phyloP scores from a whole-genome alignment of 1,140 invertebrate genomes.

The Leptoteleia sp. region DNA sequence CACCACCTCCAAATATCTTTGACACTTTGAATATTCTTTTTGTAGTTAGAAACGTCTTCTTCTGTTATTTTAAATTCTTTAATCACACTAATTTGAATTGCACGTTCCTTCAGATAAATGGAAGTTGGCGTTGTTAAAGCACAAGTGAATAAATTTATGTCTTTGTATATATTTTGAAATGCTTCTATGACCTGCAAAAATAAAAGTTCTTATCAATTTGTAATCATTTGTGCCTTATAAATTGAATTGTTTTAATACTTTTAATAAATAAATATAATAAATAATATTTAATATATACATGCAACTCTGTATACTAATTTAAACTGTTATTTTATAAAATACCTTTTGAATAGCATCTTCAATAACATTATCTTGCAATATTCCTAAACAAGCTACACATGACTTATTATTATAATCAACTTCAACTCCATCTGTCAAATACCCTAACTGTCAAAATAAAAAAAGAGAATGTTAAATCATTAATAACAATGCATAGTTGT shows the following conservation, averaged over 20 bases:
- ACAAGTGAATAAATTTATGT: conserved; percentile 80
- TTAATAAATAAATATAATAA: neutral
- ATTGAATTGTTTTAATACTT: too few relatives aligned
- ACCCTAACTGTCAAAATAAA: conserved; percentile 66
- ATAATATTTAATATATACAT: neutral
- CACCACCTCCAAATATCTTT: conserved; percentile 86
- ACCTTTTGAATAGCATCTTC: conserved; percentile 79
- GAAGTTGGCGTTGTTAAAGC: conserved; percentile 80
- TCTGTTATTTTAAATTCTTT: conserved; percentile 67
- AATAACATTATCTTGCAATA: conserved; percentile 82
- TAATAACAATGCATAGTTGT: too few relatives aligned
- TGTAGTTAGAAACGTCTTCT: conserved; percentile 49
- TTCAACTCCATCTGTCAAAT: conserved; percentile 52
- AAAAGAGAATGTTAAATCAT: neutral
- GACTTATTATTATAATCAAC: conserved; percentile 75
- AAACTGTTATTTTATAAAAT: conserved; percentile 20
- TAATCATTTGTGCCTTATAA: too few relatives aligned
- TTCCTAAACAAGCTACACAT: conserved; percentile 84
- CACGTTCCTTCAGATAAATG: conserved; percentile 78
- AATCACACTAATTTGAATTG: conserved; percentile 77
- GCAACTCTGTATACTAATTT: too few relatives aligned
- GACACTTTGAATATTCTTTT: conserved; percentile 77
- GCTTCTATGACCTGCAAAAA: conserved; percentile 73
- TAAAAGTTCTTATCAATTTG: too few relatives aligned
- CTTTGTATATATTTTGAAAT: conserved; percentile 74